Evolutionary conservation across 1,140 invertebrate species (phyloP), one percentile per base, ranked within the genome.

Genomic region (Drosophila baimaii): DNA sequence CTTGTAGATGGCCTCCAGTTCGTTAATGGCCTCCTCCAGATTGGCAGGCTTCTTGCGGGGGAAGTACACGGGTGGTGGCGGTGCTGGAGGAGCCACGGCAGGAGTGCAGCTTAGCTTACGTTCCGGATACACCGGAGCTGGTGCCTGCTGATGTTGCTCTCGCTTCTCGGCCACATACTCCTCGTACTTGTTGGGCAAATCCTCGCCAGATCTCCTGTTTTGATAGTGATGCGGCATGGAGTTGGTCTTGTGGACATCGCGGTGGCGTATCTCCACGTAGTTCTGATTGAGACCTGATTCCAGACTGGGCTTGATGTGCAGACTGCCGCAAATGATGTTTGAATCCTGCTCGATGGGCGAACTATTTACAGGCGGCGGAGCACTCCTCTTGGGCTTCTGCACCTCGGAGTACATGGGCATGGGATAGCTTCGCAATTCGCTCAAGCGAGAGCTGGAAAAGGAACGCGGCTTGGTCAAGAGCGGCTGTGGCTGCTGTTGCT

Each of bases 1-100:
- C 77, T 97, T 96, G 92, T 97, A 98, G 86, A 98, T 97, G 15
- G 96, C 95, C 93, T 98, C 97, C 31, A 98, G 91, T 92, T 98
- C 97, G 77, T 95, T 95, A 8, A 98, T 92, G 44, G 97, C 97
- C 79, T 98, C 96, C 90, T 98, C 97, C 27, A 97, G 93, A 92
- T 97, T 97, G 19, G 94, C 94, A 1, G 96, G 96, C 81, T 94
- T 95, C 75, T 91, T 91, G 44, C 90, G 90, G 8, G 90, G 85
- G 43, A 86, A 84, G 12, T 75, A 85, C 0, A 90, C 93, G 86
- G 65, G 57, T 2, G 54, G 91, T 92, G 70, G 85, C 21, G 89
- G 37, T 2, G 52, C 91, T 92, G 71, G 84, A 17, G 88, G 61
- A 2, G 29, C 41, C 5, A 41, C 39, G 1, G 58, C 57, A 1